Base-by-base conservation (phyloP, 2,888 invertebrate genomes). In the Scaptomyza reducta region DNA sequence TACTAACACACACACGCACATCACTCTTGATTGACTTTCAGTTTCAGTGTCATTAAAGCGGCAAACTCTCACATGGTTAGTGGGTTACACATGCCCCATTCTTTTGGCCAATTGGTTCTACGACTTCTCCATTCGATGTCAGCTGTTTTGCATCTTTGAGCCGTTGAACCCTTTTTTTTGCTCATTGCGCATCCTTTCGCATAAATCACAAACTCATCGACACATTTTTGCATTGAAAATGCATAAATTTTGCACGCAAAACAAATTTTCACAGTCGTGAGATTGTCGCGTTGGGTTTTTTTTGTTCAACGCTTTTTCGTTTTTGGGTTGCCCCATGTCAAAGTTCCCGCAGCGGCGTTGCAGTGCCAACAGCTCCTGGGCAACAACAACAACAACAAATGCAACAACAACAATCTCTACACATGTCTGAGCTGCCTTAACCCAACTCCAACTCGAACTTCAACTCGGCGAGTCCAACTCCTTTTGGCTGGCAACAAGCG, bases 11-110 rank as follows among this genome's bases (percentile, higher is more conserved):
- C 50, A 45, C 33, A 69, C 61, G 42, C 62, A 53, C 65, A 50
- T 18, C 14, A 16, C 33, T 47, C 68, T 70, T 72, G 69, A 66
- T 73, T 46, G 49, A 89, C 89, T 89, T 89, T 89, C 89, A 69
- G 74, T 89, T 89, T 89, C 89, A 62, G 67, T 89, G 72, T 80
- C 86, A 80, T 79, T 81, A 75, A 89, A 73, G 85, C 79, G 79
- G 82, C 25, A 81, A 88, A 87, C 55, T 57, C 59, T 57, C 55
- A 65, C 50, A 50, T 55, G 56, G 59, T 44, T 78, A 77, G 47
- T 85, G 74, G 87, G 84, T 82, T 84, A 84, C 47, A 58, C 74
- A 62, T 31, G 42, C 31, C 45, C 16, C 5, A 29, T 11, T 3
- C 22, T 13, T n/a, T 9, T 33, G 29, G 31, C 18, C 47, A 18